Evolutionary conservation across 53 echinoderm and acorn worm species (phyloP).

Genomic region (Temnopleurus reevesii): DNA sequence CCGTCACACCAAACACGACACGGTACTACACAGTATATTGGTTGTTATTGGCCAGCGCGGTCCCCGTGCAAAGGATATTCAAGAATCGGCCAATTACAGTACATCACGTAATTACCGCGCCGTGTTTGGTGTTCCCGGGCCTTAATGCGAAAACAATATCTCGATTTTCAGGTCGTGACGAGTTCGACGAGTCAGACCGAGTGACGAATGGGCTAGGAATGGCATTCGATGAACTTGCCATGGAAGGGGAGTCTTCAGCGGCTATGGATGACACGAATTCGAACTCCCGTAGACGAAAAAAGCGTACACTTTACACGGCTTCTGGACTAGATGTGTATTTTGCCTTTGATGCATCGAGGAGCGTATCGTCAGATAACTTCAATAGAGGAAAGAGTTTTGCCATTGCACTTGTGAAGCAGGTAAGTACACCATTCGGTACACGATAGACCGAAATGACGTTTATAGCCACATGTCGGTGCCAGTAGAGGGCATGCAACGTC

Average conservation of each 20-base stretch:
- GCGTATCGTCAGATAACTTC: slow-evolving; percentile 39
- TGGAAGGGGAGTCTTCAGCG: neutral
- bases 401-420: slow-evolving; percentile 45
- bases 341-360: slow-evolving; percentile 60
- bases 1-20: no score
- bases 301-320: neutral
- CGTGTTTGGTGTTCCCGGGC: no score
- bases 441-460: no score
- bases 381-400: slow-evolving; percentile 48
- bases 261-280: neutral
- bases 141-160: no score
- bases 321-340: slow-evolving; percentile 51
- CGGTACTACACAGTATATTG: no score
- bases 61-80: no score
- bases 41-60: no score
- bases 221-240: slow-evolving; percentile 41
- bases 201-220: slow-evolving; percentile 18
- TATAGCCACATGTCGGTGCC: no score
- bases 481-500: no score
- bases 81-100: no score
- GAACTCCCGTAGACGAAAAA: neutral
- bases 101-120: no score
- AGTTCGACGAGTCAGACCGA: slow-evolving; percentile 48
- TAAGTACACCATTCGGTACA: no score
- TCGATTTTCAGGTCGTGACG: slow-evolving; percentile 10